These are phyloP conservation scores for Sander vitreus DNA, from an alignment of 2,113 vertebrate genomes.

Conservation along the genomic window DNA sequence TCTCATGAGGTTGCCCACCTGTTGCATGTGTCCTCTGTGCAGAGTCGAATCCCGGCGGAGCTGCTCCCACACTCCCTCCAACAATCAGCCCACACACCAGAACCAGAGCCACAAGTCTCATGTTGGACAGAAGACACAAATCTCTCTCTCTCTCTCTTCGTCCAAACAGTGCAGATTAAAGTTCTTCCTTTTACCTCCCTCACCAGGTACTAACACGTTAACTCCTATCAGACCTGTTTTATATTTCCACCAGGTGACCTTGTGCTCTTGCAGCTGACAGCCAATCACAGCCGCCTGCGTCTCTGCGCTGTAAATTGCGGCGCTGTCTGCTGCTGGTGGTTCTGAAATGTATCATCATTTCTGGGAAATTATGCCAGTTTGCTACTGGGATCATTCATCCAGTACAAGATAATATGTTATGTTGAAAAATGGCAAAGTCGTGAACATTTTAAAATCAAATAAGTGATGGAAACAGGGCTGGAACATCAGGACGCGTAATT, in stretches of 20 bases:
- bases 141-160: background rate
- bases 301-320: constrained; percentile 38
- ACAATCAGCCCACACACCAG: constrained; percentile 61
- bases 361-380: constrained; percentile 58
- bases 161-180: background rate
- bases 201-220: background rate
- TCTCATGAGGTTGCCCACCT: constrained; percentile 65
- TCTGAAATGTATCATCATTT: constrained; percentile 70
- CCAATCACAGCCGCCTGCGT: constrained; percentile 57
- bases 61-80: constrained; percentile 56
- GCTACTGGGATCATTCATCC: background rate
- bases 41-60: constrained; percentile 29
- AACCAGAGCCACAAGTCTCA: constrained; percentile 75
- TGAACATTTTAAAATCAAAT: background rate
- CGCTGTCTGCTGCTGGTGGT: constrained; percentile 36
- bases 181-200: constrained; percentile 7
- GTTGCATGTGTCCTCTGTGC: constrained; percentile 54
- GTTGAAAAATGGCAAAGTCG: background rate
- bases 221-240: constrained; percentile 46
- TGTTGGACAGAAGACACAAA: constrained; percentile 38
- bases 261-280: constrained; percentile 20
- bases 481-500: background rate
- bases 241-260: constrained; percentile 64
- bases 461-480: background rate
- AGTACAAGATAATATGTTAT: background rate